Conservation (phyloP, 2,797 vertebrate genomes). For the Chaetophractus vellerosus region DNA sequence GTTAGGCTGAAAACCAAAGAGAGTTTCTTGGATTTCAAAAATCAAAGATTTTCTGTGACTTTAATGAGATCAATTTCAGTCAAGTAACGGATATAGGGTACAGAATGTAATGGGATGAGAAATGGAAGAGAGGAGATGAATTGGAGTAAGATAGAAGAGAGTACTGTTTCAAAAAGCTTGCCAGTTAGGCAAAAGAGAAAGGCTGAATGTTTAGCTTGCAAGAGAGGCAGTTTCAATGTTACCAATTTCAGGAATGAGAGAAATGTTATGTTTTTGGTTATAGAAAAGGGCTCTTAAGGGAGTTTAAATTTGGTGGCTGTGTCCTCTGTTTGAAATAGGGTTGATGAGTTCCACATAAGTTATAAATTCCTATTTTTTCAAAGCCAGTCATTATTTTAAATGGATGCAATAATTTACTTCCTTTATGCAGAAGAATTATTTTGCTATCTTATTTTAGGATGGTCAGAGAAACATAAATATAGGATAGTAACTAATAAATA, state of each 20-base stretch:
- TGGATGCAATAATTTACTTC: background rate
- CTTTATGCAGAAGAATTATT: background rate
- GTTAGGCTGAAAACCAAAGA: background rate
- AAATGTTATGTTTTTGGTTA: background rate
- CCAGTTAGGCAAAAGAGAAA: background rate
- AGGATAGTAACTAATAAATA: constrained; percentile 42
- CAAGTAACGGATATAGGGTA: background rate
- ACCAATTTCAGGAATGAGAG: background rate
- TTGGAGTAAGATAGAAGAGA: background rate
- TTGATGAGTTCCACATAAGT: background rate
- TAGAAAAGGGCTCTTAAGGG: background rate
- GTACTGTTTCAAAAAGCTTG: background rate
- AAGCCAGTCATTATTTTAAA: background rate
- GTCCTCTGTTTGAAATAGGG: background rate
- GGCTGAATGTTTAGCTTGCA: background rate
- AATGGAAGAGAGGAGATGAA: background rate
- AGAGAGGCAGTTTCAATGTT: background rate
- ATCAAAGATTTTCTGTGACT: background rate
- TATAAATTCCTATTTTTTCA: background rate
- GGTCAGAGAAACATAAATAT: background rate
- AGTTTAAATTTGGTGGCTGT: background rate
- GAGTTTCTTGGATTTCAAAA: background rate
- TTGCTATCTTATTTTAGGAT: constrained; percentile 37
- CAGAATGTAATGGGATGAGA: background rate
- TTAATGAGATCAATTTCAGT: background rate